A percentile compares a stretch with the other conserved stretches of the same genome.
phyloP scores from a whole-genome alignment of 2,113 vertebrate genomes.

The Campylomormyrus tamandua region DNA sequence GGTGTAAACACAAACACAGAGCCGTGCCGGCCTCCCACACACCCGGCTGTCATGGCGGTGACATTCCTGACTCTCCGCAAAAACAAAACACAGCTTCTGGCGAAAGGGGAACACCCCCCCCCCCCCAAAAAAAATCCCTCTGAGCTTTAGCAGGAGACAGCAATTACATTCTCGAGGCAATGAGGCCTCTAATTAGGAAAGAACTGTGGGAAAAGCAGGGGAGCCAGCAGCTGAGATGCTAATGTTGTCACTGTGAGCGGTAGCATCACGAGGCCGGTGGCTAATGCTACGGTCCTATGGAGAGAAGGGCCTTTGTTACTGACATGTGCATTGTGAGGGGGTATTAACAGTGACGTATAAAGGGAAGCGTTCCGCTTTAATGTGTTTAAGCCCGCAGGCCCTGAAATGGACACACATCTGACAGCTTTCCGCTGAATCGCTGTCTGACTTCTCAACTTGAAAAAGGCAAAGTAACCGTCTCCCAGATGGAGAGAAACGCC shows the following conservation, averaged over 20 bases:
- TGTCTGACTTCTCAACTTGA: neutral
- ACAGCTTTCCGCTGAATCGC: neutral
- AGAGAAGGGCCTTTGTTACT: neutral
- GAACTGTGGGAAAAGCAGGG: neutral
- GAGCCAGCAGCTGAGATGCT: neutral
- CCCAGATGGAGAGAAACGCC: neutral
- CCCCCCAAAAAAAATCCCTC: neutral
- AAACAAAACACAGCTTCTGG: neutral
- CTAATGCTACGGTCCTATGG: neutral
- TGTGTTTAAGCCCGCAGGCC: neutral
- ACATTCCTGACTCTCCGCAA: neutral
- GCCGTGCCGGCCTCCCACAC: neutral
- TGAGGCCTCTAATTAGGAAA: constrained; percentile 8
- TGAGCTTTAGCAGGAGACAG: neutral
- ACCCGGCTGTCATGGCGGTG: neutral
- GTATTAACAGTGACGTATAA: neutral
- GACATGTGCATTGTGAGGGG: neutral
- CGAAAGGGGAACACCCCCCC: neutral
- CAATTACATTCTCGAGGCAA: neutral
- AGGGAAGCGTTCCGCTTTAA: neutral
- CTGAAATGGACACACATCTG: neutral
- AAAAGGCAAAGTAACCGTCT: neutral
- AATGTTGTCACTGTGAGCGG: neutral
- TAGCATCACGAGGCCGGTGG: neutral
- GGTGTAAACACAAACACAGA: neutral